Conservation (phyloP, 2,113 vertebrate species). For the Pterophyllum scalare region DNA sequence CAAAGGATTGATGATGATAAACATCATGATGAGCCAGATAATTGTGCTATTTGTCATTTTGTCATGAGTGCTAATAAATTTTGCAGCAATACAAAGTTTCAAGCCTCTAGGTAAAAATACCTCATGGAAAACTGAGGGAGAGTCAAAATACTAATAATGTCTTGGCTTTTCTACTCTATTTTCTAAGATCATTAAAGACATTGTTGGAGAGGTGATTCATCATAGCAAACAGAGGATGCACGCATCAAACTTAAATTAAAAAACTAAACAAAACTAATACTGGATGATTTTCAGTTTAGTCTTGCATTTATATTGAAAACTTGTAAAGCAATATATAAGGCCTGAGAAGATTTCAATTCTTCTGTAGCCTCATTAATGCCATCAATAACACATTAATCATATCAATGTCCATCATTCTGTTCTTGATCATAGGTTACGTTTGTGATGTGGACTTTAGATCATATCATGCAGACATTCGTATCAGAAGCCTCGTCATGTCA, state of each 20-base stretch:
- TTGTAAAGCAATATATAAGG: neutral
- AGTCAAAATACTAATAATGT: conserved; percentile 45
- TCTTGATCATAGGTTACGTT: neutral
- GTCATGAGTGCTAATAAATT: conserved; percentile 57
- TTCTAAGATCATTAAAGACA: conserved; percentile 39
- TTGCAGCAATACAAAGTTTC: conserved; percentile 48
- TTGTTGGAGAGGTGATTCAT: conserved; percentile 52
- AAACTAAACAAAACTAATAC: neutral
- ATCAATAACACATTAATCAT: neutral
- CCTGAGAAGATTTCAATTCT: neutral
- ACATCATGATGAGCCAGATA: conserved; percentile 59
- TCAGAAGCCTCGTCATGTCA: neutral
- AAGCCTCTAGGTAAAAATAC: conserved; percentile 40
- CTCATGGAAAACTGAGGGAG: conserved; percentile 20
- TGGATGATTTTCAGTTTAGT: conserved; percentile 4
- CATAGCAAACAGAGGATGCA: conserved; percentile 27
- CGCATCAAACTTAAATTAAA: conserved; percentile 3
- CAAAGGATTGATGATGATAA: conserved; percentile 51
- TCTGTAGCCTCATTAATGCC: neutral
- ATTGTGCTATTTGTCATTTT: conserved; percentile 72
- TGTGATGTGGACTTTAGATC: neutral
- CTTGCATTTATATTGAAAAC: neutral
- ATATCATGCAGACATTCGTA: neutral
- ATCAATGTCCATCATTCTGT: neutral
- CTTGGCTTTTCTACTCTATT: conserved; percentile 29